Evolutionary conservation across 2,113 vertebrate species (phyloP).

Genomic region (Vulpes lagopus): DNA sequence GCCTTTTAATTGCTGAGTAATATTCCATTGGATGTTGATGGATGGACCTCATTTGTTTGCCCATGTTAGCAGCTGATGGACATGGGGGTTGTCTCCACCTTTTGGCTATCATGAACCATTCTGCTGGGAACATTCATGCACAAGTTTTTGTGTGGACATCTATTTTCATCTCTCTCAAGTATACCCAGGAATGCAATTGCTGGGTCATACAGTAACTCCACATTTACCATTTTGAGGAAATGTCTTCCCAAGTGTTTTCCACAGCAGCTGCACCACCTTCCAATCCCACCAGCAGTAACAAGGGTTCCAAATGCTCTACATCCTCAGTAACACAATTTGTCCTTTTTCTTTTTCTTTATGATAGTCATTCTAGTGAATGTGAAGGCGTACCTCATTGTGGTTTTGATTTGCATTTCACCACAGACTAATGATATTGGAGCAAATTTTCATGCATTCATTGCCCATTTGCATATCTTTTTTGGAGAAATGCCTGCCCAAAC

Average conservation of each 20-base stretch:
- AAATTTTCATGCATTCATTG: background rate
- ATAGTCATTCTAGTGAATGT: no score
- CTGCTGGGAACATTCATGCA: background rate
- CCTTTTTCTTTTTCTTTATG: background rate
- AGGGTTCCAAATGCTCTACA: background rate
- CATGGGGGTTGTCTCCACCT: background rate
- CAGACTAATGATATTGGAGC: background rate
- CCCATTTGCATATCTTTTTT: background rate
- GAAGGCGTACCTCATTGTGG: background rate
- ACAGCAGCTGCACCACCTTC: background rate
- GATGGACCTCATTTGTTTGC: background rate
- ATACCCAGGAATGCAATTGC: no score
- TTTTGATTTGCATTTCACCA: background rate
- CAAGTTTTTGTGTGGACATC: background rate
- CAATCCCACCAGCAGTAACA: background rate
- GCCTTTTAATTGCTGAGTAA: background rate
- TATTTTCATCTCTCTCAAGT: background rate
- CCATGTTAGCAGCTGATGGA: background rate
- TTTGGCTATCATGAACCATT: background rate
- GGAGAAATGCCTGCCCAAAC: background rate
- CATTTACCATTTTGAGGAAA: background rate
- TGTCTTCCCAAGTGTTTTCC: background rate
- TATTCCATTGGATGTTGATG: accelerated
- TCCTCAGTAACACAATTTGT: background rate
- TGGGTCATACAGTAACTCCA: background rate